Evolutionary conservation across 2,113 vertebrate genomes (phyloP).

Genomic region (Ellobius talpinus): DNA sequence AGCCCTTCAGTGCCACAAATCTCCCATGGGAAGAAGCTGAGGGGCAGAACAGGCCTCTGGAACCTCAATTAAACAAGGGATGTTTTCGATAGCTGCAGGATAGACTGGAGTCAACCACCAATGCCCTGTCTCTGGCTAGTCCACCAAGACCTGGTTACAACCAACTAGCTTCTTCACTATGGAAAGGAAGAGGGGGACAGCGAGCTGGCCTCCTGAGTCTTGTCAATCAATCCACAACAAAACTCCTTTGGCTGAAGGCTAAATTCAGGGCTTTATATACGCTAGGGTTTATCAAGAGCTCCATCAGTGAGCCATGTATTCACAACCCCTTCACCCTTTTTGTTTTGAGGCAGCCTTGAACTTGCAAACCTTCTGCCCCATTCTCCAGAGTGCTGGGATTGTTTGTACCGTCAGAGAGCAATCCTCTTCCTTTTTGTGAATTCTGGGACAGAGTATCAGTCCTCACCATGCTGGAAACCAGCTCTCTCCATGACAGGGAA

Average conservation of each 20-base stretch:
- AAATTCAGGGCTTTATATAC: not conserved
- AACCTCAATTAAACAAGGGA: not conserved
- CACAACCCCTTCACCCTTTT: not conserved
- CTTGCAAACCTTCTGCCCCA: not conserved
- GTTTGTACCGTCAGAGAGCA: no score
- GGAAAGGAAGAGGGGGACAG: not conserved
- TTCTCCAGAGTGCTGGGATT: not conserved
- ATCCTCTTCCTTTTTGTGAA: not conserved
- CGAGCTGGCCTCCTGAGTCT: not conserved
- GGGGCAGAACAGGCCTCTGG: not conserved
- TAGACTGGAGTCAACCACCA: not conserved
- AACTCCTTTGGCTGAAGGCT: not conserved
- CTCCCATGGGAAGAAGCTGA: not conserved
- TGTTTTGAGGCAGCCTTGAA: not conserved
- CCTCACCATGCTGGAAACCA: not conserved
- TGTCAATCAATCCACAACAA: no score
- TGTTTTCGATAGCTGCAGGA: not conserved
- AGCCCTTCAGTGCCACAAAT: not conserved
- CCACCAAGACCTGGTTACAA: not conserved
- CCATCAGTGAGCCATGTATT: not conserved
- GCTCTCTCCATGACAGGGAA: no score
- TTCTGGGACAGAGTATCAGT: not conserved
- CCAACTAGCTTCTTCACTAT: not conserved
- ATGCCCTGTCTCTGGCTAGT: not conserved
- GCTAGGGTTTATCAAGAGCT: not conserved